Evolutionary conservation across 2,888 invertebrate species (phyloP), one percentile per base, ranked within the genome.

Genomic region (Drosophila ezoana): DNA sequence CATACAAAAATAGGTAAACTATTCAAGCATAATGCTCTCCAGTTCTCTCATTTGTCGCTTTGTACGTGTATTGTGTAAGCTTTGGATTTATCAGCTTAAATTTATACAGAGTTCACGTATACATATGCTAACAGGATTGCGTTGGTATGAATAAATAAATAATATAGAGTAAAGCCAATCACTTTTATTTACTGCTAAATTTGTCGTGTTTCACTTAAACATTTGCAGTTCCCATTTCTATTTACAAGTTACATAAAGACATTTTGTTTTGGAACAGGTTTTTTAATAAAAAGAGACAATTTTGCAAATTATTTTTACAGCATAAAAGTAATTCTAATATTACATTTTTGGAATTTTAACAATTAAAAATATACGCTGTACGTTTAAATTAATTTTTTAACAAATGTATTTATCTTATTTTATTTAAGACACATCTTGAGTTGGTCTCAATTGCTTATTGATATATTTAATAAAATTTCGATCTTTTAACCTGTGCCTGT

Each of bases 21-120:
- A 18, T 35, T 64, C 43, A 56, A 66, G 43, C 23, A 35, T 57
- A 41, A 40, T 35, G n/a, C 32, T 44, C 11, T 38, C 10, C 18
- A 48, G 40, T 41, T 14, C 38, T 45, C 18, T 52, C 43, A 37
- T 33, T 32, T 23, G 18, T n/a, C 43, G 44, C 41, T 40, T n/a
- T n/a, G 57, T 57, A 63, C 66, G 67, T 63, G 66, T n/a, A 41
- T 67, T 60, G 45, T 44, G 33, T 60, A 18, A 47, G 35, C 5
- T 62, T 18, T 16, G 1, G 20, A 13, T 16, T 54, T 51, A 66
- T 76, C 67, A 44, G n/a, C 18, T 47, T 52, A 33, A 51, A 52
- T 56, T 59, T 14, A 56, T 40, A 53, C 38, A 45, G 70, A 65
- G 49, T 65, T 62, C 76, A 76, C 71, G 76, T 71, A 61, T 16